Percentiles rank a stretch among this genome's conserved stretches.
Conservation (phyloP, 2,888 invertebrate species). For the Sphinx pinastri region DNA sequence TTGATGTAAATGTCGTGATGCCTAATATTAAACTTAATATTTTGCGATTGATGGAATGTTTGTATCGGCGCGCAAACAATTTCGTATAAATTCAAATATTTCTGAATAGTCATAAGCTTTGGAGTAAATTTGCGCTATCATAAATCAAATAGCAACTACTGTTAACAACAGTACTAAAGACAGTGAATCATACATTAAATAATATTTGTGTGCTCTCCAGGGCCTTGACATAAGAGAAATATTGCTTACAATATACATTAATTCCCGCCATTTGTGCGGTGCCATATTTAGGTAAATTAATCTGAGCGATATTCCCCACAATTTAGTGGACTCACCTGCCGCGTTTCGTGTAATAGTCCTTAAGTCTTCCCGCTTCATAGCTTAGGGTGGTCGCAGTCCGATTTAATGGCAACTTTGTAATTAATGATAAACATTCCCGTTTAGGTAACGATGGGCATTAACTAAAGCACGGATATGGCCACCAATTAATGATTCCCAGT, state of each 20-base stretch:
- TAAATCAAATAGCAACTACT: conserved; percentile 7
- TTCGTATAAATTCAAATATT: no score
- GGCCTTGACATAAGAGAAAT: conserved; percentile 1
- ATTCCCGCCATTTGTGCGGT: conserved; percentile 50
- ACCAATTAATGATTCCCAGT: background rate
- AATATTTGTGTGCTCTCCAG: conserved; percentile 7
- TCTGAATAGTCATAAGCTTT: no score
- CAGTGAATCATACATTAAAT: conserved; percentile 9
- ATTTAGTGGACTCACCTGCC: conserved; percentile 68
- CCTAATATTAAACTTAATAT: no score
- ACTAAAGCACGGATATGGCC: conserved; percentile 23
- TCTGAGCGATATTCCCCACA: conserved; percentile 57
- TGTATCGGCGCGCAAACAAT: no score
- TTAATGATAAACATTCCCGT: conserved; percentile 45
- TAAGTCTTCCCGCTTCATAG: conserved; percentile 53
- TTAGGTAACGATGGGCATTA: conserved; percentile 33
- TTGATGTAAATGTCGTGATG: no score
- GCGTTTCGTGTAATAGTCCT: conserved; percentile 64
- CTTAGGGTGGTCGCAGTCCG: conserved; percentile 40
- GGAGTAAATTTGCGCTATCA: background rate
- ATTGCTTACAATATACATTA: conserved; percentile 40
- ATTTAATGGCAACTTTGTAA: conserved; percentile 50
- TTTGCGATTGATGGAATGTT: no score
- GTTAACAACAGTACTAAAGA: conserved; percentile 6
- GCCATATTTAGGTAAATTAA: conserved; percentile 64